Percentiles rank a stretch among this genome's conserved stretches.
phyloP scores from a whole-genome alignment of 1,140 invertebrate species.

The Aphelinus certus region DNA sequence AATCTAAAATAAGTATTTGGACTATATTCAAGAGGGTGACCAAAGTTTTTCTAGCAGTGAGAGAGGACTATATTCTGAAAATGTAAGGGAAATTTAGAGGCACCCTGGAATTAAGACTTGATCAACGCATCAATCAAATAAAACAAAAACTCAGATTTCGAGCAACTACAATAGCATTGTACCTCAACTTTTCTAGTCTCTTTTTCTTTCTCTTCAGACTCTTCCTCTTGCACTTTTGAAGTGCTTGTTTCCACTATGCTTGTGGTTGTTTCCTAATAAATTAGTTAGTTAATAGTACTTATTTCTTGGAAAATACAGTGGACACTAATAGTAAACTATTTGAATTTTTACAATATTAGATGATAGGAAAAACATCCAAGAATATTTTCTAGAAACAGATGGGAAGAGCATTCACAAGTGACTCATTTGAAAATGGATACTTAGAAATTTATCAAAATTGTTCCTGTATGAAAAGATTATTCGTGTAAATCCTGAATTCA shows the following conservation, averaged over 20 bases:
- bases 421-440: too few species aligned
- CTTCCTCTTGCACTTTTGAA: conserved; percentile 19
- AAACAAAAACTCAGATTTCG: conserved; percentile 13
- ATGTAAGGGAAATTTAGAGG: background rate
- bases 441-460: too few species aligned
- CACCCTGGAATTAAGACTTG: too few species aligned
- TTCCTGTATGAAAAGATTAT: too few species aligned
- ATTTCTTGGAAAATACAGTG: background rate
- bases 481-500: too few species aligned
- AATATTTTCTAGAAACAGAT: too few species aligned
- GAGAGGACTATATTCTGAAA: background rate
- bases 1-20: background rate
- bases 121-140: background rate
- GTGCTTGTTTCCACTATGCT: conserved; percentile 28
- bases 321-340: too few species aligned
- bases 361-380: too few species aligned
- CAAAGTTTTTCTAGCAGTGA: too few species aligned
- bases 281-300: background rate
- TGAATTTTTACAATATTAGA: too few species aligned
- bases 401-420: too few species aligned
- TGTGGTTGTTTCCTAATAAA: conserved; percentile 22
- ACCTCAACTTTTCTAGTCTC: conserved; percentile 7
- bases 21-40: too few species aligned
- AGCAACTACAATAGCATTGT: conserved; percentile 7
- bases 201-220: conserved; percentile 13